phyloP scores from a whole-genome alignment of 2,113 vertebrate genomes.

The Amazona vittata region DNA sequence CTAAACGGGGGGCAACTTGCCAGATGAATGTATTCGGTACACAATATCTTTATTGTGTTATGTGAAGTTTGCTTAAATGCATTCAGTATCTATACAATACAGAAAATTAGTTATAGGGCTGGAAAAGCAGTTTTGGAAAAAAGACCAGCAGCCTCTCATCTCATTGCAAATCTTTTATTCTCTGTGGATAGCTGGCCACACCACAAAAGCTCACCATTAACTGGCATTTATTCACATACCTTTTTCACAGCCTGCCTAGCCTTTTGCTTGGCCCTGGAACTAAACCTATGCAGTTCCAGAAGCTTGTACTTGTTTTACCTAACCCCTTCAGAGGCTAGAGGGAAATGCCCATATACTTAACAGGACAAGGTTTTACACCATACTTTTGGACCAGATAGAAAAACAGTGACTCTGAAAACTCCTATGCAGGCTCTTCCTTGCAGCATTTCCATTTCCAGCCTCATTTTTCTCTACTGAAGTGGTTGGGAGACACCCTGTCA shows the following conservation, averaged over 20 bases:
- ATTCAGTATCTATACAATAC: not conserved
- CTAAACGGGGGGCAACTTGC: not conserved
- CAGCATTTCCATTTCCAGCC: not conserved
- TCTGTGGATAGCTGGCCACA: not conserved
- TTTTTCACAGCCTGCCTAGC: not conserved
- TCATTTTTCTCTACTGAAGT: not conserved
- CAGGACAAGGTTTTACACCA: not conserved
- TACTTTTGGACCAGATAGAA: not conserved
- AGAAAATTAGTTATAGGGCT: not conserved
- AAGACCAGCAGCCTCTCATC: not conserved
- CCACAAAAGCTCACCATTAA: not conserved
- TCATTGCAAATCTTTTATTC: not conserved
- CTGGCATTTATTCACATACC: not conserved
- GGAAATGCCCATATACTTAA: not conserved
- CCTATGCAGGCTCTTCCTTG: not conserved
- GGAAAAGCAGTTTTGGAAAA: not conserved
- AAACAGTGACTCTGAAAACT: not conserved
- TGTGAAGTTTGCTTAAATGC: not conserved
- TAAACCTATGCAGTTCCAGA: not conserved
- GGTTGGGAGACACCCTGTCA: not conserved
- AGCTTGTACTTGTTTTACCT: not conserved
- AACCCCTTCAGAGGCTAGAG: not conserved
- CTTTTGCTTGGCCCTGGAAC: not conserved
- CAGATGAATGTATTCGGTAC: not conserved
- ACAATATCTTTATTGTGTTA: not conserved